A percentile compares a stretch with the other conserved stretches of the same genome.
phyloP scores from a whole-genome alignment of 1,140 invertebrate genomes.

The Acromyrmex charruanus region DNA sequence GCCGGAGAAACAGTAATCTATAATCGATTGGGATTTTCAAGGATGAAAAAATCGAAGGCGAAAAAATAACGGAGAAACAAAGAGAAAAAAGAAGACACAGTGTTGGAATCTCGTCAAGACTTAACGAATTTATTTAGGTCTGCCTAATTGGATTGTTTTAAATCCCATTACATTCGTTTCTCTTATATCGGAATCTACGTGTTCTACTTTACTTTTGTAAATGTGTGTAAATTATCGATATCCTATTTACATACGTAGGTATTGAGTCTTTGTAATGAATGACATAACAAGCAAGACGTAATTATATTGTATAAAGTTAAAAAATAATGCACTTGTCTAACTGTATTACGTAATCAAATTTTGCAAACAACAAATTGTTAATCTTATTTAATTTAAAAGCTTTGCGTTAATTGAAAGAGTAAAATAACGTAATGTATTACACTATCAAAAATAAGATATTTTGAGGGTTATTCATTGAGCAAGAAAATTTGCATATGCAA shows the following conservation, averaged over 20 bases:
- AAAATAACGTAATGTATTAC: background rate
- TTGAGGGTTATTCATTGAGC: background rate
- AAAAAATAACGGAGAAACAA: conserved; percentile 10
- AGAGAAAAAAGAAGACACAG: background rate
- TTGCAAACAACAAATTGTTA: background rate
- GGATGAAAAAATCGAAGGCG: conserved; percentile 5
- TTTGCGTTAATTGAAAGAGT: background rate
- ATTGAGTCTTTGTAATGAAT: background rate
- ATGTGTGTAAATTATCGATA: conserved; percentile 17
- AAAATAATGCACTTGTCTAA: background rate
- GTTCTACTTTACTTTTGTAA: conserved; percentile 18
- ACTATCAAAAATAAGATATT: conserved; percentile 18
- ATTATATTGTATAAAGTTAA: background rate
- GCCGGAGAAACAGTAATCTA: background rate
- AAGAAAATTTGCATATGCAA: conserved; percentile 10
- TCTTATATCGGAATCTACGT: conserved; percentile 1
- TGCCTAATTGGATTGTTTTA: conserved; percentile 71
- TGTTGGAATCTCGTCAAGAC: conserved; percentile 43
- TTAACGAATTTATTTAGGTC: conserved; percentile 74
- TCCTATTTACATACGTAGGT: conserved; percentile 9
- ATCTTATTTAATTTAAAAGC: background rate
- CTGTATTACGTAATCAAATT: background rate
- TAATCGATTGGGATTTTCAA: background rate
- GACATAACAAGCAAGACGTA: background rate
- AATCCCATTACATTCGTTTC: conserved; percentile 53